phyloP scores from a whole-genome alignment of 2,888 invertebrate genomes.

The Chironomus riparius region DNA sequence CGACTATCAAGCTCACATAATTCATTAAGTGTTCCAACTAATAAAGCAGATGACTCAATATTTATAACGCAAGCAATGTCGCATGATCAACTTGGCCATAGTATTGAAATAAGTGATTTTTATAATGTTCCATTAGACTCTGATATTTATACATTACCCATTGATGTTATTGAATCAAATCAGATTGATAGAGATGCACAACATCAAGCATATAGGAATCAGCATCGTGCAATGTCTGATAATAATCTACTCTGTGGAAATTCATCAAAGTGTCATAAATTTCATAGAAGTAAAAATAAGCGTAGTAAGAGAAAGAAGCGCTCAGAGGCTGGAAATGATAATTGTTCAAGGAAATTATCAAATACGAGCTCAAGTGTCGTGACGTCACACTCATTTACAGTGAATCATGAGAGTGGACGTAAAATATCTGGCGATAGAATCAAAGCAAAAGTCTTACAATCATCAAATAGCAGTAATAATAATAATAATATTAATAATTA shows the following conservation, averaged over 20 bases:
- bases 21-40: slow-evolving; percentile 60
- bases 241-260: slow-evolving; percentile 5
- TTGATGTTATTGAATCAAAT: slow-evolving; percentile 56
- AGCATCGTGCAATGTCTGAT: slow-evolving; percentile 20
- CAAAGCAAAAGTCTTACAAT: slow-evolving; percentile 39
- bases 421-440: slow-evolving; percentile 30
- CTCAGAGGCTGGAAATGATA: neutral
- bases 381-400: slow-evolving; percentile 13
- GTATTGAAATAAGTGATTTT: slow-evolving; percentile 63
- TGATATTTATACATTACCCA: slow-evolving; percentile 77
- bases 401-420: neutral
- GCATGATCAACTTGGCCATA: slow-evolving; percentile 63
- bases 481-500: neutral
- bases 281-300: slow-evolving; percentile 26
- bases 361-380: slow-evolving; percentile 15
- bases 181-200: slow-evolving; percentile 29
- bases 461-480: neutral
- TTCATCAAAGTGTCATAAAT: slow-evolving; percentile 4
- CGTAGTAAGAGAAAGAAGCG: slow-evolving; percentile 31
- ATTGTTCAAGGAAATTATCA: slow-evolving; percentile 29
- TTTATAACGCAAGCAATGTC: slow-evolving; percentile 85
- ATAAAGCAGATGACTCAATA: slow-evolving; percentile 73
- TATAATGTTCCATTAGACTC: slow-evolving; percentile 84
- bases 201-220: neutral
- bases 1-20: slow-evolving; percentile 78